Evolutionary conservation across 2,113 vertebrate species (phyloP).

Genomic region (Parus major): DNA sequence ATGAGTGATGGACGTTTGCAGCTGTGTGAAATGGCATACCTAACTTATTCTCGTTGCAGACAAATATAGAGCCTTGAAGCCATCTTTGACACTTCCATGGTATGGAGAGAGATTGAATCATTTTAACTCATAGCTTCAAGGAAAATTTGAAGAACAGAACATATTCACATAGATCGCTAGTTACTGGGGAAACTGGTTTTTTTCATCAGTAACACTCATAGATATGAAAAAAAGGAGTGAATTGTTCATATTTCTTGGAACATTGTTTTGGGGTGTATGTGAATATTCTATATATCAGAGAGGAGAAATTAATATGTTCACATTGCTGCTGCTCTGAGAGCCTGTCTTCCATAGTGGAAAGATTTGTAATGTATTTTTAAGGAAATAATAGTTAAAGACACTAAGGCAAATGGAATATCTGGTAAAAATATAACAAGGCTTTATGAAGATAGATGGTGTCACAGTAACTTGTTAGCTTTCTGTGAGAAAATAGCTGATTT

Average conservation of each 20-base stretch:
- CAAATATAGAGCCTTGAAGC: neutral
- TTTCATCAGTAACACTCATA: neutral
- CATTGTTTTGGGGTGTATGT: neutral
- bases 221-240: neutral
- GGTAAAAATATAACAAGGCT: neutral
- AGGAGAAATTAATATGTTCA: neutral
- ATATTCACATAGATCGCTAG: neutral
- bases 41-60: neutral
- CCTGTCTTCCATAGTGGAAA: neutral
- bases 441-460: neutral
- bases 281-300: neutral
- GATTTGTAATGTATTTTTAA: neutral
- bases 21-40: neutral
- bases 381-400: neutral
- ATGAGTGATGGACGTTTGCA: neutral
- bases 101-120: neutral
- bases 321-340: neutral
- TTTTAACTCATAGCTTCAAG: neutral
- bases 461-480: neutral
- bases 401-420: neutral
- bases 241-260: neutral
- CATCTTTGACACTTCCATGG: neutral
- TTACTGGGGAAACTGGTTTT: neutral
- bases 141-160: neutral
- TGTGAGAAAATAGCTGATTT: neutral